phyloP scores from a whole-genome alignment of 2,888 invertebrate genomes.

The Dryobota labecula region DNA sequence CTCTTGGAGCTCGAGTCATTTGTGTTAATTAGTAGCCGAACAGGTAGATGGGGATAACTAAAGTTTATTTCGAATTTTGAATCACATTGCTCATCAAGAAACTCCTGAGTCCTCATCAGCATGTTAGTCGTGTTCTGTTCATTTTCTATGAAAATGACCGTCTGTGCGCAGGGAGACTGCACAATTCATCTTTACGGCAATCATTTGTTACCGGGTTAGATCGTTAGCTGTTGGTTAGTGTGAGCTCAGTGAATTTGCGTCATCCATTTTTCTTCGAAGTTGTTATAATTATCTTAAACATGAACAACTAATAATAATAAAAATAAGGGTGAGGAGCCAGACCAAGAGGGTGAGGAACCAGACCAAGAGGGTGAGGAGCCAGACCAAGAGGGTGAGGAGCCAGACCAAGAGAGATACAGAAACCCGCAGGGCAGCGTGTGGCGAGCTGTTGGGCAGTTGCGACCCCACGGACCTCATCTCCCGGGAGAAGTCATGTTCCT shows the following conservation, averaged over 20 bases:
- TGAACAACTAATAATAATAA: no score
- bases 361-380: no score
- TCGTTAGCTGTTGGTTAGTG: slow-evolving; percentile 37
- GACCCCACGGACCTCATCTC: no score
- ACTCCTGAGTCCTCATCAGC: not conserved
- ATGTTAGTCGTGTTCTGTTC: slow-evolving; percentile 9
- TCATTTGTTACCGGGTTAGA: slow-evolving; percentile 27
- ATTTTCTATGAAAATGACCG: slow-evolving; percentile 27
- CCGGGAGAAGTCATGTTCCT: no score
- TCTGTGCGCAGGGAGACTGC: slow-evolving; percentile 9
- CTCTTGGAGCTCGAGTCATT: slow-evolving; percentile 48
- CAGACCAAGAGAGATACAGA: no score
- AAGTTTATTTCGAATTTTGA: slow-evolving; percentile 31
- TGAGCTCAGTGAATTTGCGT: slow-evolving; percentile 30
- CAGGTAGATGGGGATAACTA: slow-evolving; percentile 40
- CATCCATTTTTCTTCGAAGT: slow-evolving; percentile 4
- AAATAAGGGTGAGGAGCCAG: no score
- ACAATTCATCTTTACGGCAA: slow-evolving; percentile 30
- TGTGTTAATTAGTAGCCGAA: slow-evolving; percentile 61
- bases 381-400: no score
- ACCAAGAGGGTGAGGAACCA: no score
- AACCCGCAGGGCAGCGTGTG: no score
- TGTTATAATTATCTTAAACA: slow-evolving; percentile 7
- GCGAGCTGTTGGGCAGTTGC: no score
- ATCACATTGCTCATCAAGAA: slow-evolving; percentile 26